phyloP scores from a whole-genome alignment of 30 jellyfish, hydroid and myxozoan genomes.

The Aurelia aurita complex sp. Pacific region DNA sequence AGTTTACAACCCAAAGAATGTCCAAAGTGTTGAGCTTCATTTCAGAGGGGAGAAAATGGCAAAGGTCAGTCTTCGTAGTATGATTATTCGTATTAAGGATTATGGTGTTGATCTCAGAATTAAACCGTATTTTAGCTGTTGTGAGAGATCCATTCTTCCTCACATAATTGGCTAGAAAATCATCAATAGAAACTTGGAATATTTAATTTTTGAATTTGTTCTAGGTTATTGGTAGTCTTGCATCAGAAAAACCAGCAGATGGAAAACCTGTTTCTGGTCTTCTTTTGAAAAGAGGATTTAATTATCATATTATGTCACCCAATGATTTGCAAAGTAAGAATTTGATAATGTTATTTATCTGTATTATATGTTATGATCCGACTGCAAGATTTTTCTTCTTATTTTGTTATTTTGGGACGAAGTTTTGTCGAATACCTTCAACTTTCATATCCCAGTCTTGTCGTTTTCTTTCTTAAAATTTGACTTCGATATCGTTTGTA shows the following conservation, averaged over 20 bases:
- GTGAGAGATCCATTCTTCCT: too few relatives aligned
- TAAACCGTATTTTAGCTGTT: neutral
- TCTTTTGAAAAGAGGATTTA: constrained; percentile 93
- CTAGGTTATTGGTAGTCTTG: constrained; percentile 96
- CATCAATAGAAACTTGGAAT: too few relatives aligned
- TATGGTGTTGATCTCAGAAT: neutral
- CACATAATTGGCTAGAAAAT: neutral
- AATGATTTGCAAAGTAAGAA: constrained; percentile 85
- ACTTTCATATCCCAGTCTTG: too few relatives aligned
- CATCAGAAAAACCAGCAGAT: constrained; percentile 91
- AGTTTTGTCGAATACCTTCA: too few relatives aligned
- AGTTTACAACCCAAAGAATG: constrained; percentile 97
- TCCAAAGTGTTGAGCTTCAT: constrained; percentile 96
- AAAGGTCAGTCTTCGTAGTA: constrained; percentile 58
- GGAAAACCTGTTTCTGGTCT: constrained; percentile 97
- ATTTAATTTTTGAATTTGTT: neutral
- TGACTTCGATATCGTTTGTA: too few relatives aligned
- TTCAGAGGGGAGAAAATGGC: constrained; percentile 99
- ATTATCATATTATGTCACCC: constrained; percentile 98
- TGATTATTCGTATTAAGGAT: neutral
- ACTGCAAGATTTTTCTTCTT: neutral
- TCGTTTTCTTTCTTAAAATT: too few relatives aligned
- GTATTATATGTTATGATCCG: neutral
- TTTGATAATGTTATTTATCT: neutral
- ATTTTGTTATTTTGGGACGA: too few relatives aligned